A percentile compares a stretch with the other conserved stretches of the same genome.
Evolutionary conservation across 2,113 vertebrate species (phyloP).

Genomic region (Varanus komodoensis): DNA sequence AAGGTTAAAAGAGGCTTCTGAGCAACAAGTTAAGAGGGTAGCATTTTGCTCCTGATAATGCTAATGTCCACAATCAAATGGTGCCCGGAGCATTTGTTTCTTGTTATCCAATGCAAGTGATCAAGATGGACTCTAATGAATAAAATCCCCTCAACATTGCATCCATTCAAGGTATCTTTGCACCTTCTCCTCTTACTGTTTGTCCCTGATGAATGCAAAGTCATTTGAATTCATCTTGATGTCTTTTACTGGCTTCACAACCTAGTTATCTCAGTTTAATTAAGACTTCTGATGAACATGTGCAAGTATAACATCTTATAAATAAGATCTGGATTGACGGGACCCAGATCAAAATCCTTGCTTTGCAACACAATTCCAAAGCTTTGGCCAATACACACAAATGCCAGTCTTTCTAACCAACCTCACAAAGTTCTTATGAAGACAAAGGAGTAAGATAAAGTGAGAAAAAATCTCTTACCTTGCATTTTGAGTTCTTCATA

Average conservation of each 20-base stretch:
- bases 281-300: background rate
- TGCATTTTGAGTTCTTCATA: background rate
- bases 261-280: background rate
- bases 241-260: background rate
- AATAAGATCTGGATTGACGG: background rate
- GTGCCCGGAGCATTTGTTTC: background rate
- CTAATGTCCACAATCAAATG: fast-evolving
- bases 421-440: background rate
- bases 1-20: background rate
- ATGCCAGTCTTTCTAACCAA: background rate
- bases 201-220: background rate
- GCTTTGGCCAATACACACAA: background rate
- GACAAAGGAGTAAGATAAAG: background rate
- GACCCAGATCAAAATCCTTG: background rate
- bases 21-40: background rate
- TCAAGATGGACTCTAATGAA: background rate
- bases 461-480: background rate
- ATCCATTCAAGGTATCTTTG: background rate
- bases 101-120: background rate
- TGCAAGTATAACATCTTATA: background rate
- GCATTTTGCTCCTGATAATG: background rate
- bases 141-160: background rate
- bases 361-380: background rate
- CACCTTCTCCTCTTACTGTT: fast-evolving
- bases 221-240: background rate